Evolutionary conservation across 2,113 vertebrate species (phyloP).

Genomic region (Cyrtonyx montezumae): DNA sequence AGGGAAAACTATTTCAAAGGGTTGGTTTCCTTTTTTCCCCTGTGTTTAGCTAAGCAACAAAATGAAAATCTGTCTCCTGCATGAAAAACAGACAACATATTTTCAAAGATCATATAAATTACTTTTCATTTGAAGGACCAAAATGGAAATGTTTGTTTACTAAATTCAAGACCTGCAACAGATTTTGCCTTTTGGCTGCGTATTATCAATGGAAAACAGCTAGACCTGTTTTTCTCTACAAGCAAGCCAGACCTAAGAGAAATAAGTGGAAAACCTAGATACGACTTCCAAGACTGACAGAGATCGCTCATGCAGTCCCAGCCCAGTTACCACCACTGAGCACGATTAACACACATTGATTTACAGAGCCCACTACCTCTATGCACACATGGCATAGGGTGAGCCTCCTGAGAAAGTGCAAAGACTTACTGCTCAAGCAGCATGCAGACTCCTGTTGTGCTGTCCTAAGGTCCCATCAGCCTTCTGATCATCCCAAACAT

Average conservation of each 20-base stretch:
- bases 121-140: background rate
- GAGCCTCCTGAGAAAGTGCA: background rate
- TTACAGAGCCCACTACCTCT: background rate
- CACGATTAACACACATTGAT: background rate
- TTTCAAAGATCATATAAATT: constrained; percentile 39
- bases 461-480: background rate
- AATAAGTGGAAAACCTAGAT: background rate
- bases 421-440: background rate
- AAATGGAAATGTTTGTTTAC: constrained; percentile 35
- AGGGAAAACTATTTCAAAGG: constrained; percentile 42
- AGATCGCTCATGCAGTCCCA: background rate
- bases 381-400: accelerated
- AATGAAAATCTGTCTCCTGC: constrained; percentile 3
- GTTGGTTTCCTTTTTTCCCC: background rate
- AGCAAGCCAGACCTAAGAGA: background rate
- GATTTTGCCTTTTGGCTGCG: constrained; percentile 28
- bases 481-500: accelerated
- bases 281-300: accelerated
- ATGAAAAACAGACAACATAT: constrained; percentile 44
- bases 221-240: background rate
- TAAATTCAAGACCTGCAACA: background rate
- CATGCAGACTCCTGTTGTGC: accelerated
- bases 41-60: constrained; percentile 31
- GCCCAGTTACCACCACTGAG: background rate
- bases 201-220: constrained; percentile 12